Evolutionary conservation across 2,797 vertebrate species (phyloP).

Genomic region (Gymnopithys bicolor): DNA sequence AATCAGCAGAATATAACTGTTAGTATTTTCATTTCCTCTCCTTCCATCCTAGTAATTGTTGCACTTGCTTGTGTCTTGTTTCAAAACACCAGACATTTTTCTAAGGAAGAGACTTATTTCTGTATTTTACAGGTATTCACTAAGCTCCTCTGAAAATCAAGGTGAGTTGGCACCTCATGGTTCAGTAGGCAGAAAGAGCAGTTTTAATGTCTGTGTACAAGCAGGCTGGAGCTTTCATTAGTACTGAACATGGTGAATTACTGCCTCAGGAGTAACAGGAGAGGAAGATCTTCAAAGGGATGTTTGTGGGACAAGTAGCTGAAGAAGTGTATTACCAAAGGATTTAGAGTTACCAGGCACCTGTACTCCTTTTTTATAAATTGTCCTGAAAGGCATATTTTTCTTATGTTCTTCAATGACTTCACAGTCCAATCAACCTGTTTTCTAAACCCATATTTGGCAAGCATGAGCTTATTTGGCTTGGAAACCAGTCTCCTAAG

Average conservation of each 20-base stretch:
- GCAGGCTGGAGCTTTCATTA: not conserved
- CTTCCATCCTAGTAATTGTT: not conserved
- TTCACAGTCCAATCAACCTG: conserved; percentile 37
- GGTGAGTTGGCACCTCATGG: not conserved
- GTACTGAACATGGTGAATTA: not conserved
- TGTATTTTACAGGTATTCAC: not conserved
- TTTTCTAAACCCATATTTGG: conserved; percentile 33
- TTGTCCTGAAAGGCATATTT: not conserved
- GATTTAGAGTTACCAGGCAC: not conserved
- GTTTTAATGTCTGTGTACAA: not conserved
- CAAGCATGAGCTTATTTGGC: conserved; percentile 27
- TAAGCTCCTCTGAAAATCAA: not conserved
- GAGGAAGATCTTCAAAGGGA: not conserved
- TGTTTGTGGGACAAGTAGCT: not conserved
- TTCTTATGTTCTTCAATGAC: conserved; percentile 20
- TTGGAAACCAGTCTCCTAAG: conserved; percentile 23
- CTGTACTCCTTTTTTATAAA: not conserved
- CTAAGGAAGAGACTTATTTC: not conserved
- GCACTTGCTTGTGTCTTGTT: not conserved
- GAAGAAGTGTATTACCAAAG: not conserved
- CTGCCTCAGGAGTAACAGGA: not conserved
- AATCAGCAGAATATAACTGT: not conserved
- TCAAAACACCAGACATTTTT: not conserved
- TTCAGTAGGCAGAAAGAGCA: not conserved
- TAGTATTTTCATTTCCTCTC: not conserved